These are phyloP conservation scores for Theocolax elegans DNA, from an alignment of 1,140 invertebrate genomes.

Conservation along the genomic window DNA sequence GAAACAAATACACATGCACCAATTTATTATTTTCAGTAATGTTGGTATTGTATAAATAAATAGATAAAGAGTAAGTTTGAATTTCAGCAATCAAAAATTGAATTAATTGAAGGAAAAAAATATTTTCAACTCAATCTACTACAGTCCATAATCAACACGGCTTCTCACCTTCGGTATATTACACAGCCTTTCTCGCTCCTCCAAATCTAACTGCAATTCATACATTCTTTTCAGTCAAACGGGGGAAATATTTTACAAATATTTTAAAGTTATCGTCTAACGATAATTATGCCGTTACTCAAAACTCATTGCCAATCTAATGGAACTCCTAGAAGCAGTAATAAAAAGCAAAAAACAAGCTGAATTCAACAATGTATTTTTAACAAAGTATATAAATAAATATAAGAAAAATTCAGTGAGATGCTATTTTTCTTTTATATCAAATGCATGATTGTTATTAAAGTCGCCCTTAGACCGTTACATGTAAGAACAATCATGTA, in stretches of 20 bases:
- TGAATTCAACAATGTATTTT: slow-evolving; percentile 35
- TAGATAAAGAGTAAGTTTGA: slow-evolving; percentile 10
- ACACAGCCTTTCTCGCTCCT: slow-evolving; percentile 67
- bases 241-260: slow-evolving; percentile 34
- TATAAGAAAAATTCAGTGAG: slow-evolving; percentile 16
- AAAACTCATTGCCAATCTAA: slow-evolving; percentile 33
- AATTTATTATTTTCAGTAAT: slow-evolving; percentile 12
- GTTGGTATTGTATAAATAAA: too few relatives aligned
- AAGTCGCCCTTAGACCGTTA: slow-evolving; percentile 18
- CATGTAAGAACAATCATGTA: slow-evolving; percentile 3
- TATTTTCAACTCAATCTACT: slow-evolving; percentile 36
- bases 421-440: slow-evolving; percentile 10
- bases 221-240: slow-evolving; percentile 62
- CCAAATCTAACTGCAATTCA: slow-evolving; percentile 66
- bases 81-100: slow-evolving; percentile 38
- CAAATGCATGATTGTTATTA: slow-evolving; percentile 12
- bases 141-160: slow-evolving; percentile 47
- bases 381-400: slow-evolving; percentile 25
- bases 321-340: slow-evolving; percentile 30
- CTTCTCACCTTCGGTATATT: slow-evolving; percentile 66
- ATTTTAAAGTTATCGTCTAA: slow-evolving; percentile 27
- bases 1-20: slow-evolving; percentile 14
- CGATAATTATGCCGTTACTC: slow-evolving; percentile 21
- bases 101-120: slow-evolving; percentile 22
- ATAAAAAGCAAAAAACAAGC: slow-evolving; percentile 30